Conservation (phyloP, 2,797 vertebrate genomes). For the Pipistrellus pipistrellus region DNA sequence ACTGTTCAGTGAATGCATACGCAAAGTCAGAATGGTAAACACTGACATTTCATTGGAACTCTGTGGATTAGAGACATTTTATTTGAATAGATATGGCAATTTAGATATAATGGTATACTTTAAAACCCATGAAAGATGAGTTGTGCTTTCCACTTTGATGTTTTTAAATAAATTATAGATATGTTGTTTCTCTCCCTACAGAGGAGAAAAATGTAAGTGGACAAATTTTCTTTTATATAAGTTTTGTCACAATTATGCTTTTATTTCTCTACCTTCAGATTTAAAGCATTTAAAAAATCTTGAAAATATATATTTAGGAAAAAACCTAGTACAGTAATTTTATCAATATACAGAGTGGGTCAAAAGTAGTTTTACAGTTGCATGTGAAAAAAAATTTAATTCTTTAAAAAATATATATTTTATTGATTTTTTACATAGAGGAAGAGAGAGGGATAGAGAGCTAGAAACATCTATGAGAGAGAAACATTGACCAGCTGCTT, state of each 20-base stretch:
- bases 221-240: constrained; percentile 7
- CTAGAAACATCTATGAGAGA: too few species aligned
- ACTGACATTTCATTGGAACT: constrained; percentile 15
- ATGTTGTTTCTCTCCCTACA: not conserved
- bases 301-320: constrained; percentile 24
- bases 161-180: constrained; percentile 23
- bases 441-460: too few species aligned
- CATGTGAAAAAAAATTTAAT: too few species aligned
- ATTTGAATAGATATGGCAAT: constrained; percentile 51
- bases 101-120: constrained; percentile 2
- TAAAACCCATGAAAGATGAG: not conserved
- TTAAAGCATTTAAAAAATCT: constrained; percentile 26
- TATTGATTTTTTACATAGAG: too few species aligned
- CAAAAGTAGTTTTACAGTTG: not conserved
- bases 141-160: constrained; percentile 23
- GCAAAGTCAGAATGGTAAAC: not conserved
- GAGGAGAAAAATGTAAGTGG: not conserved
- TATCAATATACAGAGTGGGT: not conserved
- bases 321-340: not conserved
- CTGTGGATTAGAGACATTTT: constrained; percentile 46
- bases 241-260: constrained; percentile 24
- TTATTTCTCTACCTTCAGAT: constrained; percentile 30
- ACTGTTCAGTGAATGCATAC: not conserved
- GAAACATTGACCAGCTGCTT: too few species aligned
- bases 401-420: too few species aligned